phyloP scores from a whole-genome alignment of 2,113 vertebrate genomes.

The Piprites chloris region DNA sequence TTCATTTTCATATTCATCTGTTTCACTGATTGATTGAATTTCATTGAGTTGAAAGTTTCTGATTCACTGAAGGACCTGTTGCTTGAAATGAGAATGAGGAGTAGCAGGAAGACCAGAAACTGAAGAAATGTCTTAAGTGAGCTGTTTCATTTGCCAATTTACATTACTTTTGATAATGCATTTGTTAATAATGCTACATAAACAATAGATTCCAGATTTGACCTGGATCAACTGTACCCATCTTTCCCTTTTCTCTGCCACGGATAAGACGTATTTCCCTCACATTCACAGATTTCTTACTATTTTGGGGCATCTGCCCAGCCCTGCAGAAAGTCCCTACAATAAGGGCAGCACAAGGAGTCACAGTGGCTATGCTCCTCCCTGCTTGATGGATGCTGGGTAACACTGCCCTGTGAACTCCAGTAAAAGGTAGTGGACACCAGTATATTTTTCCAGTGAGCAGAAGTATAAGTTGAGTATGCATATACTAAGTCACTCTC shows the following conservation, averaged over 20 bases:
- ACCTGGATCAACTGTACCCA: too few species aligned
- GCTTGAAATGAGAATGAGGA: not conserved
- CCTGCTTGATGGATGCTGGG: not conserved
- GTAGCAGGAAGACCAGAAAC: not conserved
- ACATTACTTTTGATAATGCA: not conserved
- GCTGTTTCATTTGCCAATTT: not conserved
- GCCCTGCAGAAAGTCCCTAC: not conserved
- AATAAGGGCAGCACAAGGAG: not conserved
- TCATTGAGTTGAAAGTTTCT: not conserved
- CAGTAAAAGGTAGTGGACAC: not conserved
- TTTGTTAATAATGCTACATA: not conserved
- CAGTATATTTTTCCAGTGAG: not conserved
- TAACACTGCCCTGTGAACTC: not conserved
- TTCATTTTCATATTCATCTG: fast-evolving
- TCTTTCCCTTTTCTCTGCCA: not conserved
- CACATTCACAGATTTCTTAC: not conserved
- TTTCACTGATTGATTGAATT: not conserved
- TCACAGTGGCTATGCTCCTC: not conserved
- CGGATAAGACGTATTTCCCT: fast-evolving
- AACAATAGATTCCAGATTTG: not conserved
- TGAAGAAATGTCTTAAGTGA: not conserved
- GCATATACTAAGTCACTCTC: not conserved
- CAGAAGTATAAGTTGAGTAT: not conserved
- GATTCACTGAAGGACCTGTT: not conserved
- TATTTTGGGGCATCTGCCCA: not conserved